phyloP scores from a whole-genome alignment of 2,888 invertebrate species.

The Linnaemya tessellans region DNA sequence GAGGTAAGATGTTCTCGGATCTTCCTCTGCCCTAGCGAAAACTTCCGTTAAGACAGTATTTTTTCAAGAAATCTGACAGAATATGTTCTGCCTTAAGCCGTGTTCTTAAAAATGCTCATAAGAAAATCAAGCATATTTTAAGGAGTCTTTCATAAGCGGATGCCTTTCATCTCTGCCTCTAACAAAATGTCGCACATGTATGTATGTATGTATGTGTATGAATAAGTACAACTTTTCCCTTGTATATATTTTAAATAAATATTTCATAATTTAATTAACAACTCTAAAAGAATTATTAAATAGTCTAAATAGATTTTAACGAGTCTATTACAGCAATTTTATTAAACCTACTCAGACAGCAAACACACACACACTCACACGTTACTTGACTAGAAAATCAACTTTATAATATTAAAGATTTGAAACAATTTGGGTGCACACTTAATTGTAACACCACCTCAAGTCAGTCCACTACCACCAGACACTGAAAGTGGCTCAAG shows the following conservation, averaged over 20 bases:
- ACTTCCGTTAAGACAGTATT: no score
- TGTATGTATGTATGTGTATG: no score
- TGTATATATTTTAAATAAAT: not conserved
- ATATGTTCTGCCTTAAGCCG: no score
- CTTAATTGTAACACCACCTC: constrained; percentile 72
- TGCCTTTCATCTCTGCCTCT: not conserved
- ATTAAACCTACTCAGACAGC: not conserved
- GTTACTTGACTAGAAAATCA: constrained; percentile 59
- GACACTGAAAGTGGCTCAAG: constrained; percentile 44
- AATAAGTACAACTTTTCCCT: not conserved
- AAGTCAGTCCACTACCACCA: constrained; percentile 23
- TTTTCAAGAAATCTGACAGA: no score
- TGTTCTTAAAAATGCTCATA: not conserved
- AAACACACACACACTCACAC: not conserved
- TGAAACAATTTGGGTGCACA: constrained; percentile 77
- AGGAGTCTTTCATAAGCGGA: not conserved
- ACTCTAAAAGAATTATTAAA: constrained; percentile 4
- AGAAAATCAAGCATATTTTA: not conserved
- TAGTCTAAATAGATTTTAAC: constrained; percentile 4
- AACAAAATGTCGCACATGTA: no score
- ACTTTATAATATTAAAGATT: constrained; percentile 41
- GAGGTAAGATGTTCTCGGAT: no score
- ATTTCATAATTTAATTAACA: not conserved
- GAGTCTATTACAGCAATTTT: not conserved
- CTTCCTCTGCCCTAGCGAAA: no score